phyloP scores from a whole-genome alignment of 2,888 invertebrate genomes.

The Eupithecia abbreviata region DNA sequence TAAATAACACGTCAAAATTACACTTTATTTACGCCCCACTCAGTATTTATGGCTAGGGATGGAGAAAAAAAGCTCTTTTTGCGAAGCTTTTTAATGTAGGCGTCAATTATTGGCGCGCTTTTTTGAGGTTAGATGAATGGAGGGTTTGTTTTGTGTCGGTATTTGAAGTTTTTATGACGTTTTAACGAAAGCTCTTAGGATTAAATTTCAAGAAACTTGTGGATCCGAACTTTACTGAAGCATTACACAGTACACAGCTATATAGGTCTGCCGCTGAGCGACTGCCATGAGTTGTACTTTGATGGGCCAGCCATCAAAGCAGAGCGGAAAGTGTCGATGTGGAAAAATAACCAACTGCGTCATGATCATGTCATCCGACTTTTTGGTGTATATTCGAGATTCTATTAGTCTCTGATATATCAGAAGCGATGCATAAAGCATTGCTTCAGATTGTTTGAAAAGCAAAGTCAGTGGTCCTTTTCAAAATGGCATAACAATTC shows the following conservation, averaged over 20 bases:
- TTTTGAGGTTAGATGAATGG: neutral
- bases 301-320: neutral
- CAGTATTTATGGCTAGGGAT: constrained; percentile 34
- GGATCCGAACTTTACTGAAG: neutral
- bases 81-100: constrained; percentile 2
- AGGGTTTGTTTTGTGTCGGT: neutral
- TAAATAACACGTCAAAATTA: constrained; percentile 52
- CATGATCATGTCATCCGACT: neutral
- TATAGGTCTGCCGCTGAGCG: too few species aligned
- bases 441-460: neutral
- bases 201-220: neutral
- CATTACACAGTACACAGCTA: neutral
- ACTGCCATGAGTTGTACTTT: neutral
- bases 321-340: neutral
- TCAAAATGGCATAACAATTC: neutral
- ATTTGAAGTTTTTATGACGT: constrained; percentile 4
- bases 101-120: neutral
- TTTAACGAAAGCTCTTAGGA: constrained; percentile 6
- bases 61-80: constrained; percentile 14
- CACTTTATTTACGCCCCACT: constrained; percentile 57
- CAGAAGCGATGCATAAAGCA: neutral
- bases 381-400: neutral
- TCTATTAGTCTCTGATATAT: neutral
- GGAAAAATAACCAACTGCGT: neutral
- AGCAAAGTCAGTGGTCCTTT: neutral